phyloP scores from a whole-genome alignment of 2,888 invertebrate species.

The Melieria picta region DNA sequence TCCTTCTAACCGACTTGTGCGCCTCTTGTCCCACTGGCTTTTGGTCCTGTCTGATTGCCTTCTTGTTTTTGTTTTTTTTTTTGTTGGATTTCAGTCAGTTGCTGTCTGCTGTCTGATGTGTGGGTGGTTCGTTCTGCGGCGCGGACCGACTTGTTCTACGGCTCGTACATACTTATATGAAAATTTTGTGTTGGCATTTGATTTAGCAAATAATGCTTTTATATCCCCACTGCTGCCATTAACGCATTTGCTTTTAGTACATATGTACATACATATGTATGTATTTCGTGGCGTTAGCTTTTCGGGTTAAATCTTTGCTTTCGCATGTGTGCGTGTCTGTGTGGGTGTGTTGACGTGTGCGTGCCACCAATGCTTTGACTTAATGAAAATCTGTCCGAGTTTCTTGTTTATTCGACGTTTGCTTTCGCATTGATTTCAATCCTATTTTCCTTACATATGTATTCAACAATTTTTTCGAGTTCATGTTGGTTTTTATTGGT shows the following conservation, averaged over 20 bases:
- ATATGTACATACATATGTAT: neutral
- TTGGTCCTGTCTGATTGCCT: neutral
- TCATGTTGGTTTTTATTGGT: no score
- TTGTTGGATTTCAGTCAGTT: slow-evolving; percentile 9
- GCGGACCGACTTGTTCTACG: no score
- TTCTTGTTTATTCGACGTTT: no score
- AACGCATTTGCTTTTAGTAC: slow-evolving; percentile 35
- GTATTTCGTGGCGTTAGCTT: neutral
- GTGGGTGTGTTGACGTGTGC: neutral
- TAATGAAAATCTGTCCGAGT: no score
- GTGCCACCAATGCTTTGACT: no score
- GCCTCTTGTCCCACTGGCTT: no score
- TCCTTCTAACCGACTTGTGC: neutral
- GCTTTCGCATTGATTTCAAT: no score
- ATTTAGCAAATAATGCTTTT: slow-evolving; percentile 27
- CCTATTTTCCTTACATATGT: no score
- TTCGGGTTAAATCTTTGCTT: neutral
- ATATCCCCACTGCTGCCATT: slow-evolving; percentile 48
- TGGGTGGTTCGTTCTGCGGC: no score
- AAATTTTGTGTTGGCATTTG: slow-evolving; percentile 8
- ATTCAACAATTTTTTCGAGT: no score
- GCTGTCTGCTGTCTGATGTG: neutral
- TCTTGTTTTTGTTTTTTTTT: neutral
- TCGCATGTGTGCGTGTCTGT: neutral
- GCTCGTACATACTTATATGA: no score